Evolutionary conservation across 2,113 vertebrate species (phyloP).

Genomic region (Trogon surrucura): DNA sequence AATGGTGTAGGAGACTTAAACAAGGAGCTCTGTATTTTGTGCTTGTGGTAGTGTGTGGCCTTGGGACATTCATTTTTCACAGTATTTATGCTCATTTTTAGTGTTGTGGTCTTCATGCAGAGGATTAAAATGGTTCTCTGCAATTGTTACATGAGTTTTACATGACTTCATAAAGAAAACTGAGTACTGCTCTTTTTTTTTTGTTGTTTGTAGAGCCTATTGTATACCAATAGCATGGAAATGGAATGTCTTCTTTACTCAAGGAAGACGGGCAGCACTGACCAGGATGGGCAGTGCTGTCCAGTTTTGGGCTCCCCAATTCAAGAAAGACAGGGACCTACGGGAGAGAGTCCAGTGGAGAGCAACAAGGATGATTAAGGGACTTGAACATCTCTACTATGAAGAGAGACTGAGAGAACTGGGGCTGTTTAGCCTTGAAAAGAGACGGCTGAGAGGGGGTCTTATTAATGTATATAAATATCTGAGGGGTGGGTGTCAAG

Average conservation of each 20-base stretch:
- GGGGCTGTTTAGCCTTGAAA: too few relatives aligned
- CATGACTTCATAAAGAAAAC: background rate
- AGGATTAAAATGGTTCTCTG: background rate
- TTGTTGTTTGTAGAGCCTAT: background rate
- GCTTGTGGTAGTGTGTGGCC: background rate
- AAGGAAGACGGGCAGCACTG: background rate
- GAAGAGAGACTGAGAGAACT: too few relatives aligned
- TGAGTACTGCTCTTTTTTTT: background rate
- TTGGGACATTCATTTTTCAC: background rate
- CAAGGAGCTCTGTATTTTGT: conserved; percentile 1
- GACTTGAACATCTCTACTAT: too few relatives aligned
- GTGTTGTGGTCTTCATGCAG: background rate
- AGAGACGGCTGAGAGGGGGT: too few relatives aligned
- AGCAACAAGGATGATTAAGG: too few relatives aligned
- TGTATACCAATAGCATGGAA: background rate
- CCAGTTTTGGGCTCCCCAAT: too few relatives aligned
- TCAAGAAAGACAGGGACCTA: too few relatives aligned
- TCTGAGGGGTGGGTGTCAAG: too few relatives aligned
- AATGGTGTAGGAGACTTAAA: conserved; percentile 18
- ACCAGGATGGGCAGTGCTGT: too few relatives aligned
- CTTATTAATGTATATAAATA: too few relatives aligned
- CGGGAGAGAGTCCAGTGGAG: too few relatives aligned
- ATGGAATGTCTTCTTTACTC: background rate
- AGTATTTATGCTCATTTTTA: background rate
- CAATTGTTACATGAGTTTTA: background rate